Evolutionary conservation across 2,888 invertebrate genomes (phyloP).

Genomic region (Leucophenga maculata): DNA sequence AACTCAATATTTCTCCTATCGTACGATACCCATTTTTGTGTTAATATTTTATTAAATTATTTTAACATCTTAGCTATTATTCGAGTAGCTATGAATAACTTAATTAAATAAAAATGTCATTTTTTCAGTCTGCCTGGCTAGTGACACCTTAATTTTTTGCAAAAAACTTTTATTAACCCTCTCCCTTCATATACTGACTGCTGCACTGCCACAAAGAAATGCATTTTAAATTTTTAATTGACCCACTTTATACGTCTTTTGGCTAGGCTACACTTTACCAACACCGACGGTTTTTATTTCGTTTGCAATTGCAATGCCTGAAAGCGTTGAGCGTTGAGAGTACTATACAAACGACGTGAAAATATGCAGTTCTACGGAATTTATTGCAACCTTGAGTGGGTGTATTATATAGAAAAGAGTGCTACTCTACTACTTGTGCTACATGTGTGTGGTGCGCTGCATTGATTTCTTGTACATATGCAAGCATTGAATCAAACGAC

Average conservation of each 20-base stretch:
- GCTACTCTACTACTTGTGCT: too few relatives aligned
- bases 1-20: too few relatives aligned
- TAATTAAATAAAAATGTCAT: too few relatives aligned
- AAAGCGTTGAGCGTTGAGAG: not conserved
- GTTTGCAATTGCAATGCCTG: too few relatives aligned
- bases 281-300: not conserved
- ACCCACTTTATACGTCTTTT: slow-evolving; percentile 37
- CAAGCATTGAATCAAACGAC: slow-evolving; percentile 7
- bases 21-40: too few relatives aligned
- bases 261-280: not conserved
- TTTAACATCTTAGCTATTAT: too few relatives aligned
- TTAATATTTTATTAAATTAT: too few relatives aligned
- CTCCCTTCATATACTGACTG: slow-evolving; percentile 25
- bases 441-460: too few relatives aligned
- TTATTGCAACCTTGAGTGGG: slow-evolving; percentile 11
- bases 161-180: not conserved
- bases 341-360: not conserved
- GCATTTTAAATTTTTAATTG: slow-evolving; percentile 61
- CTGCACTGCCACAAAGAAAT: not conserved
- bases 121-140: too few relatives aligned
- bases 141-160: too few relatives aligned
- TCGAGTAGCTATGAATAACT: too few relatives aligned
- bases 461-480: not conserved
- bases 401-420: too few relatives aligned
- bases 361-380: slow-evolving; percentile 1